Evolutionary conservation across 2,888 invertebrate species (phyloP).

Genomic region (Crepidodera aurea): DNA sequence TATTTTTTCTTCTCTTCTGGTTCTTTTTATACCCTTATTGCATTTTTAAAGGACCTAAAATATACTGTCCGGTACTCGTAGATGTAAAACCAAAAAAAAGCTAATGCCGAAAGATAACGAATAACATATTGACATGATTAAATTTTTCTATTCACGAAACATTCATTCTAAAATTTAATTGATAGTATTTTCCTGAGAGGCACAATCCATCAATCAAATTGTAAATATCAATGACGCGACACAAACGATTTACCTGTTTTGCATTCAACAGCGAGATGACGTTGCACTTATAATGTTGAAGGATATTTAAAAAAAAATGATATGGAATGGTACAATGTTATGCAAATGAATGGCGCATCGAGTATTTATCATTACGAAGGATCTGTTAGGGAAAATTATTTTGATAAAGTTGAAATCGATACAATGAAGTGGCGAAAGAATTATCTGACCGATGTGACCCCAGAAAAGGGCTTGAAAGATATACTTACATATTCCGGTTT

Average conservation of each 20-base stretch:
- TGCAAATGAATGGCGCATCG: conserved; percentile 49
- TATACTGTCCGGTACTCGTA: too few relatives aligned
- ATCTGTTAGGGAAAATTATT: too few relatives aligned
- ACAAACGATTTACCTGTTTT: conserved; percentile 33
- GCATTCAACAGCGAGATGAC: conserved; percentile 37
- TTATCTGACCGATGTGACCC: too few relatives aligned
- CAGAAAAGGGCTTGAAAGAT: too few relatives aligned
- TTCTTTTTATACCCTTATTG: too few relatives aligned
- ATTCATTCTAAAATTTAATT: conserved; percentile 16
- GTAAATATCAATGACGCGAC: conserved; percentile 23
- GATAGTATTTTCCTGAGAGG: conserved; percentile 11
- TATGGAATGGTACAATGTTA: conserved; percentile 36
- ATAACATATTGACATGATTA: background rate
- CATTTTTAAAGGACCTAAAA: too few relatives aligned
- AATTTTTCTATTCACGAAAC: conserved; percentile 11
- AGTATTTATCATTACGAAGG: too few relatives aligned
- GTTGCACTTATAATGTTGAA: conserved; percentile 22
- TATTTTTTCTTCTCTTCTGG: too few relatives aligned
- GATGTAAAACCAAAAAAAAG: conserved; percentile 3
- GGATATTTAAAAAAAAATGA: conserved; percentile 19
- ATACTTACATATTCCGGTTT: conserved; percentile 92
- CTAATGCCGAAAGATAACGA: background rate
- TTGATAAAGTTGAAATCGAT: too few relatives aligned
- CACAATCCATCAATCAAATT: conserved; percentile 23
- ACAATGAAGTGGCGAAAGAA: too few relatives aligned